Base-by-base conservation (phyloP, 1,140 invertebrate species). In the Chionoecetes opilio region DNA sequence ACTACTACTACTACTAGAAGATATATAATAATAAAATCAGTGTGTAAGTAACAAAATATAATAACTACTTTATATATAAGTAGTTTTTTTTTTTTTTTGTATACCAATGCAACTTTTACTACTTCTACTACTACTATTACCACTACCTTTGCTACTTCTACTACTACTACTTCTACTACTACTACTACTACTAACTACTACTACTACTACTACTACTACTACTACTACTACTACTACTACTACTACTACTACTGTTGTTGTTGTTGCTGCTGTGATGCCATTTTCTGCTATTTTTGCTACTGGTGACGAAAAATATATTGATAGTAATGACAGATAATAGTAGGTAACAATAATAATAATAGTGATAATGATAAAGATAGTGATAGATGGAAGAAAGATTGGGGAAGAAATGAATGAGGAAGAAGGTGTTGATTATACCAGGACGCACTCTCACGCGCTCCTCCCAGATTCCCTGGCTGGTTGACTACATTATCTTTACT, bases 141-240 rank as follows among this genome's bases (percentile, higher is more conserved):
- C 11, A 90, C 35, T n/a, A 90, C 35, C n/a, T 41, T 21, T n/a
- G 38, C 5, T 26, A 90, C 8, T 35, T 34, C 86, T 35, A 37
- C 11, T 26, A 34, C 11, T 21, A 37, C 14, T 37, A 89, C 11
- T 21, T 26, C 11, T 37, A 89, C 37, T 37, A 26, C 11, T 37
- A 35, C 11, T 37, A 89, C 11, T 37, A 41, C 11, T 37, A 89
- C 11, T 21, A 89, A 53, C 0, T 53, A 11, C 0, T 53, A 53
- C 11, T 53, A 53, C 2, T 53, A 11, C 11, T 53, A 53, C 11
- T 53, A 86, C 85, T 86, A 86, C 85, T 86, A 86, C 85, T 86
- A 86, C 85, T 86, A 86, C 85, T 86, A 86, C 85, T 86, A 86
- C 85, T 86, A 86, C 85, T 86, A 86, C 85, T 86, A 86, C 85